phyloP scores from a whole-genome alignment of 2,797 vertebrate genomes.

The Chelon labrosus region DNA sequence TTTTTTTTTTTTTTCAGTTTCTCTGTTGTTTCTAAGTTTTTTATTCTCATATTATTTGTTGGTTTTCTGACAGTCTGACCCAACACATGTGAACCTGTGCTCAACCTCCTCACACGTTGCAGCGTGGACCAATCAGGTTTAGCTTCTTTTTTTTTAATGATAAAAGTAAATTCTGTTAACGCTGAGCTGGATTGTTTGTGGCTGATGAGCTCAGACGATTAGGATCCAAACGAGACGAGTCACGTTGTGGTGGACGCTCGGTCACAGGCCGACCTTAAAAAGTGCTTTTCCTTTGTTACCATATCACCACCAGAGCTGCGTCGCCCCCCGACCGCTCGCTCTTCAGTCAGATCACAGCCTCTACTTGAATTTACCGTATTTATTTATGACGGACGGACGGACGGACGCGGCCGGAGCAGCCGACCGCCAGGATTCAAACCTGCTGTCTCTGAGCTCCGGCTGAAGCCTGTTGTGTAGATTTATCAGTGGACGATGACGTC shows the following conservation, averaged over 20 bases:
- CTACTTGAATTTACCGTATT: constrained; percentile 85
- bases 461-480: constrained; percentile 71
- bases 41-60: constrained; percentile 42
- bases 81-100: constrained; percentile 54
- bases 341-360: constrained; percentile 75
- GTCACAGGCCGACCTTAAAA: too few species aligned
- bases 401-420: constrained; percentile 41
- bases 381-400: constrained; percentile 73
- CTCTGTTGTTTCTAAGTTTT: constrained; percentile 58
- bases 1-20: constrained; percentile 49
- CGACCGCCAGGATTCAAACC: constrained; percentile 57
- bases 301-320: constrained; percentile 61
- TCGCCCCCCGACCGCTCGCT: constrained; percentile 47
- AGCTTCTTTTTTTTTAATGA: too few species aligned
- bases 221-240: background rate
- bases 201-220: constrained; percentile 5
- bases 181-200: background rate
- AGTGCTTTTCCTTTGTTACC: constrained; percentile 15
- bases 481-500: constrained; percentile 60
- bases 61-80: constrained; percentile 54
- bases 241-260: too few species aligned
- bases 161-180: too few species aligned
- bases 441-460: constrained; percentile 72
- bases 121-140: constrained; percentile 59
- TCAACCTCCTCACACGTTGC: constrained; percentile 20